Percentiles rank a stretch among this genome's conserved stretches.
phyloP scores from a whole-genome alignment of 2,888 invertebrate genomes.

The Phyllotreta striolata region DNA sequence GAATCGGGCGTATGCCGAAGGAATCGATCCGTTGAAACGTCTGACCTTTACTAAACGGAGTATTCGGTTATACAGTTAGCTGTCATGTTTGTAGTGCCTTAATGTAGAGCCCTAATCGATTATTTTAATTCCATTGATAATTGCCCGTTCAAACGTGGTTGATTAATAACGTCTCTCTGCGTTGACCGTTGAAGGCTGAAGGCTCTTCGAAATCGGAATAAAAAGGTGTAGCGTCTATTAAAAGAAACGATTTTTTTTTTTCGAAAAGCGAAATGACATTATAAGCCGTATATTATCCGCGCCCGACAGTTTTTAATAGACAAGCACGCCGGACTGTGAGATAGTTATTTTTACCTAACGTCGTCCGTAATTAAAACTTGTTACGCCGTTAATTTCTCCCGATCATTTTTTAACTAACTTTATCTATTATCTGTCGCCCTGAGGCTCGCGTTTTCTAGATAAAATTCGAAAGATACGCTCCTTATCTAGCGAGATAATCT shows the following conservation, averaged over 20 bases:
- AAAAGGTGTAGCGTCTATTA: slow-evolving; percentile 9
- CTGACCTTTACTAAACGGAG: too few species aligned
- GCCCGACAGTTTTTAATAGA: slow-evolving; percentile 28
- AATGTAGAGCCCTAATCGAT: too few species aligned
- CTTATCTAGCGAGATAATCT: slow-evolving; percentile 37
- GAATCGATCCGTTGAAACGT: too few species aligned
- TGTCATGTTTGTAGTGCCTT: too few species aligned
- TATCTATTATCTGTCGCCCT: slow-evolving; percentile 35
- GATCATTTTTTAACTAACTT: slow-evolving; percentile 35
- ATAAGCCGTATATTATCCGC: slow-evolving; percentile 23
- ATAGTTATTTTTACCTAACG: slow-evolving; percentile 30
- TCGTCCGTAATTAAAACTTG: slow-evolving; percentile 34
- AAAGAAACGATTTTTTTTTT: slow-evolving; percentile 8
- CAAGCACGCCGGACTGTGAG: slow-evolving; percentile 19
- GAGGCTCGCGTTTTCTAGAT: slow-evolving; percentile 27
- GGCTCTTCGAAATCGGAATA: background rate
- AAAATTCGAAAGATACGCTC: slow-evolving; percentile 33
- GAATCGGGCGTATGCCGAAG: too few species aligned
- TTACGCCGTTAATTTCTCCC: slow-evolving; percentile 35
- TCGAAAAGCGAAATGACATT: slow-evolving; percentile 19
- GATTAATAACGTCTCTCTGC: slow-evolving; percentile 5
- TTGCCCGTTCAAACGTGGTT: background rate
- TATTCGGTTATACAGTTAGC: too few species aligned
- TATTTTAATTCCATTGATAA: too few species aligned
- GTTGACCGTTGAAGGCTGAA: background rate